Conservation (phyloP, 2,888 invertebrate genomes). For the Cephus sareptanus region DNA sequence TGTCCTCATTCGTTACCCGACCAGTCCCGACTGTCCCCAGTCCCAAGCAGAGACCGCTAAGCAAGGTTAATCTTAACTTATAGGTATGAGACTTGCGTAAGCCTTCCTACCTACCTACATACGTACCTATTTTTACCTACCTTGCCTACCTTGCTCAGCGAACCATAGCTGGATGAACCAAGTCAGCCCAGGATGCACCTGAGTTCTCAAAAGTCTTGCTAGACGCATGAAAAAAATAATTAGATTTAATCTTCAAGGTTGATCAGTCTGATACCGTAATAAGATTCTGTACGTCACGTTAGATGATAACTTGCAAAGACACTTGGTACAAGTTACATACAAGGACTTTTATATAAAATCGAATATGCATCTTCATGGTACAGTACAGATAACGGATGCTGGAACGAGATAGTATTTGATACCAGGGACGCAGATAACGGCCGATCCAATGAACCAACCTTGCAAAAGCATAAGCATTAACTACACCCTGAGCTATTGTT, state of each 20-base stretch:
- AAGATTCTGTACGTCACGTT: not conserved
- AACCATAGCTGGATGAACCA: not conserved
- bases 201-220: not conserved
- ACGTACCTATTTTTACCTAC: not conserved
- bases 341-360: not conserved
- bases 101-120: conserved; percentile 26
- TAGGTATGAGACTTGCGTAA: conserved; percentile 55
- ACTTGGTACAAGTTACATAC: not conserved
- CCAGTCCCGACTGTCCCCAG: conserved; percentile 33
- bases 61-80: conserved; percentile 63
- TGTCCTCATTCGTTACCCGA: conserved; percentile 59
- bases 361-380: conserved; percentile 2
- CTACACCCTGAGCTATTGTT: conserved; percentile 58
- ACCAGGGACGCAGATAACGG: not conserved
- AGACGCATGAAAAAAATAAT: not conserved
- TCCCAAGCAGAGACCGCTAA: conserved; percentile 42
- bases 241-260: not conserved
- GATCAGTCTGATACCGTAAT: not conserved
- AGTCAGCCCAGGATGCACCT: not conserved
- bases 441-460: conserved; percentile 2
- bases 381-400: not conserved
- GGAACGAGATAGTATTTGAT: conserved; percentile 12
- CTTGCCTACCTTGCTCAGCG: not conserved
- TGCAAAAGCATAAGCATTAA: conserved; percentile 49
- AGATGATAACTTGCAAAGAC: not conserved